Evolutionary conservation across 64 coral and sea anemone species (phyloP).

Genomic region (Stichodactyla helianthus): DNA sequence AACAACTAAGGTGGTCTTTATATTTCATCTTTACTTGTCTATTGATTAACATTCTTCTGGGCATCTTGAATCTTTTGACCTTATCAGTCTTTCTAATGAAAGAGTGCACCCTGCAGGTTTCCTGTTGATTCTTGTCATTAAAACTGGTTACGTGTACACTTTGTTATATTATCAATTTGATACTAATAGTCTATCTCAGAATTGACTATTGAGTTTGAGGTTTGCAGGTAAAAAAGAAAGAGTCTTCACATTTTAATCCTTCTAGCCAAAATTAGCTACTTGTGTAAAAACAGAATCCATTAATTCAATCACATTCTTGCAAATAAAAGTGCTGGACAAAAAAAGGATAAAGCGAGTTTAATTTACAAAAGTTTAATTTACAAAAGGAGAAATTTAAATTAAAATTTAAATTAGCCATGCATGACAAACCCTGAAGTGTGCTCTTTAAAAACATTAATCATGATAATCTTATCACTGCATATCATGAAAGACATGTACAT

Average conservation of each 20-base stretch:
- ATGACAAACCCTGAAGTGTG: not conserved
- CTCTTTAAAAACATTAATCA: slow-evolving; percentile 11
- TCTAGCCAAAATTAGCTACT: too few species aligned
- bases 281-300: too few species aligned
- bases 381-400: too few species aligned
- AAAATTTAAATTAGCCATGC: not conserved
- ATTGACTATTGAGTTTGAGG: not conserved
- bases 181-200: not conserved
- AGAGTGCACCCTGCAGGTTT: slow-evolving; percentile 4
- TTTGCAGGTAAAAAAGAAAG: not conserved
- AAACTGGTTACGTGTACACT: not conserved
- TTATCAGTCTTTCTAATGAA: not conserved
- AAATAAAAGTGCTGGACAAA: too few species aligned
- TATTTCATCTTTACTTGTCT: not conserved
- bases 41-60: slow-evolving; percentile 7
- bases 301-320: too few species aligned
- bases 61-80: slow-evolving; percentile 23
- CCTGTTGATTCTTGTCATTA: slow-evolving; percentile 2
- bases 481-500: not conserved
- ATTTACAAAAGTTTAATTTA: too few species aligned
- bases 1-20: slow-evolving; percentile 11
- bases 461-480: not conserved
- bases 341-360: too few species aligned
- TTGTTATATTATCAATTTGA: not conserved
- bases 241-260: too few species aligned